phyloP scores from a whole-genome alignment of 2,113 vertebrate species.

The Tonatia bakeri region DNA sequence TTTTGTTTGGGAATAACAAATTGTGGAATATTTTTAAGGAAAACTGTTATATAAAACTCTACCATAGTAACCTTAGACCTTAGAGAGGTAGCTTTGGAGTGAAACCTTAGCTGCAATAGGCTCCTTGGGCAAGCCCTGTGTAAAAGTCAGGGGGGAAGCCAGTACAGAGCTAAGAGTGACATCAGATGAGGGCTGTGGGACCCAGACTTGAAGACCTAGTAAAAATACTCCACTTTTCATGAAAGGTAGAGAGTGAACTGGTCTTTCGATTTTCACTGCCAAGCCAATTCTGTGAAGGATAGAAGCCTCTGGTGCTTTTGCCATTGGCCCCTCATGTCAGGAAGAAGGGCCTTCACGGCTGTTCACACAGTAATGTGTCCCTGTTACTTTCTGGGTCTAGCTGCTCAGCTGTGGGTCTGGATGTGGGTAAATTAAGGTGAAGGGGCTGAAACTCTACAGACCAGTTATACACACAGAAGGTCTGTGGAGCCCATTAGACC shows the following conservation, averaged over 20 bases:
- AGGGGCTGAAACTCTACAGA: constrained; percentile 45
- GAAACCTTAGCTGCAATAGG: constrained; percentile 72
- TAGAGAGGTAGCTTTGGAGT: constrained; percentile 79
- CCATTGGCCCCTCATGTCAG: not conserved
- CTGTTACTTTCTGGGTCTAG: constrained; percentile 47
- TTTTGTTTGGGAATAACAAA: constrained; percentile 80
- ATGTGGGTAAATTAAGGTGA: constrained; percentile 63
- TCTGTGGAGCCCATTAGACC: constrained; percentile 56
- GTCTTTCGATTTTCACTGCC: constrained; percentile 71
- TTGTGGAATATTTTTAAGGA: constrained; percentile 81
- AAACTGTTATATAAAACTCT: constrained; percentile 79
- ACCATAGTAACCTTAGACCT: constrained; percentile 76
- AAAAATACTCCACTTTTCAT: constrained; percentile 51
- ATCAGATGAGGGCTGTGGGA: constrained; percentile 33
- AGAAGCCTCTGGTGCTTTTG: constrained; percentile 46
- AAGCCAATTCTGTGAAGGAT: constrained; percentile 57
- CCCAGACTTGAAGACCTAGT: constrained; percentile 62
- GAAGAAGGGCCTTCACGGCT: constrained; percentile 65
- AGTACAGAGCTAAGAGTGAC: constrained; percentile 51
- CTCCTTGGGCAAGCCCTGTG: constrained; percentile 35
- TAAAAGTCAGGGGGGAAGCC: constrained; percentile 32
- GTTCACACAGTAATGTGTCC: not conserved
- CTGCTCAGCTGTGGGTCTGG: constrained; percentile 28
- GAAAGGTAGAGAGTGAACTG: constrained; percentile 58
- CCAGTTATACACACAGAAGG: constrained; percentile 26